phyloP scores from a whole-genome alignment of 2,797 vertebrate genomes.

The Cirrhinus mrigala region DNA sequence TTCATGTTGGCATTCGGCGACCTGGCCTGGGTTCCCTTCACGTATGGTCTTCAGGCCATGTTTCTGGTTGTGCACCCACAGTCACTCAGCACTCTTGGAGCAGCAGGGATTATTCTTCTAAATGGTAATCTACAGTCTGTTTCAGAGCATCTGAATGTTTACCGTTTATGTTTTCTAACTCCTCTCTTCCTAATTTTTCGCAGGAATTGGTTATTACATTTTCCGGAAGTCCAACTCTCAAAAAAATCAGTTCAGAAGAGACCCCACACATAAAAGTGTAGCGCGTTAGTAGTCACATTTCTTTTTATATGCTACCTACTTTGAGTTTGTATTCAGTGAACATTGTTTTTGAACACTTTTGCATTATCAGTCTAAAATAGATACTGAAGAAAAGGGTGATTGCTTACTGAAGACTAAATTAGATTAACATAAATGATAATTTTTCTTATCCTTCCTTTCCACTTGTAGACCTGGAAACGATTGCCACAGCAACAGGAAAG shows the following conservation, averaged over 20 bases:
- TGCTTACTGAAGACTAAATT: not conserved
- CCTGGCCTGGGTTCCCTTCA: constrained; percentile 91
- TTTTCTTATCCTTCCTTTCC: not conserved
- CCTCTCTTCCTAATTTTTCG: not conserved
- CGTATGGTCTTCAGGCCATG: constrained; percentile 87
- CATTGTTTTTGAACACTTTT: not conserved
- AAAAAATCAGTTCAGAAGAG: constrained; percentile 90
- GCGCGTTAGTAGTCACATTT: constrained; percentile 74
- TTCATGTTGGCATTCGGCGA: constrained; percentile 95
- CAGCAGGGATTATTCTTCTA: constrained; percentile 77
- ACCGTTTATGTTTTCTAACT: not conserved
- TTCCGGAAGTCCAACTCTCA: constrained; percentile 91
- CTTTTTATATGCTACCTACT: not conserved
- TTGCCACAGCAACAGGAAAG: constrained; percentile 88
- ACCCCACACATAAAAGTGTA: constrained; percentile 85
- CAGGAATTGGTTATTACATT: constrained; percentile 88
- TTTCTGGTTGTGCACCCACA: constrained; percentile 89
- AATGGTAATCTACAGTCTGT: constrained; percentile 77
- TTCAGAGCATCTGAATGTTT: not conserved
- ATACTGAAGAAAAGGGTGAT: not conserved
- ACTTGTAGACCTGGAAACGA: constrained; percentile 84
- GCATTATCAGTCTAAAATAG: not conserved
- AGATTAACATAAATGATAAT: rapidly evolving
- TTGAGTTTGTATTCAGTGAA: not conserved
- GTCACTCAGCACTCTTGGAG: constrained; percentile 71